These are phyloP conservation scores for Pterocles orientalis DNA, from an alignment of 2,113 vertebrate genomes.

Conservation along the genomic window DNA sequence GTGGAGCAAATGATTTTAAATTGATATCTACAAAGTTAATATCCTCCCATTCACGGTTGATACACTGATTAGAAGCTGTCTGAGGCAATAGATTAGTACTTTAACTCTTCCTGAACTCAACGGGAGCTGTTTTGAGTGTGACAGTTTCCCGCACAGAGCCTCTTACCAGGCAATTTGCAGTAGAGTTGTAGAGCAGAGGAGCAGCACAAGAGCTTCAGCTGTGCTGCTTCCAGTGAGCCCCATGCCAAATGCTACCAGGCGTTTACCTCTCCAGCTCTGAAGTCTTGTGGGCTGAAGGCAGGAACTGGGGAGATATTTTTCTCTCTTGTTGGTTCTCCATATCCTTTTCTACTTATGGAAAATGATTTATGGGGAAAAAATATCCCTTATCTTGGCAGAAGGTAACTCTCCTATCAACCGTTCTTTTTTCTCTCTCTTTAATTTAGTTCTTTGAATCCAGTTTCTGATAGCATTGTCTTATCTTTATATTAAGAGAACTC, in stretches of 20 bases:
- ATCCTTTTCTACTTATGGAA: background rate
- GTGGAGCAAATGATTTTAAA: background rate
- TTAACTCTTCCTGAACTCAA: background rate
- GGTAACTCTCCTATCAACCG: background rate
- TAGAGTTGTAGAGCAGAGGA: background rate
- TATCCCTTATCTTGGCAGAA: background rate
- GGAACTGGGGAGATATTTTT: fast-evolving
- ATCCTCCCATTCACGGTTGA: fast-evolving
- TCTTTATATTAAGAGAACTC: background rate
- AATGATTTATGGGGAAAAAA: background rate
- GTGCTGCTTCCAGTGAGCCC: background rate
- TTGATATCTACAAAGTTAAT: background rate
- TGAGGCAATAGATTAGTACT: background rate
- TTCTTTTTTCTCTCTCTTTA: background rate
- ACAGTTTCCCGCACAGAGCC: background rate
- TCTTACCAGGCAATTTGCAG: background rate
- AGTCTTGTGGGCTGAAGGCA: background rate
- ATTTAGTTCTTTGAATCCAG: background rate
- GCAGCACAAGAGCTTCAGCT: background rate
- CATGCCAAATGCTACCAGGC: fast-evolving
- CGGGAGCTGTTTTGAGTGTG: background rate
- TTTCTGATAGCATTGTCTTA: background rate
- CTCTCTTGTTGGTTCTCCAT: background rate
- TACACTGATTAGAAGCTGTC: background rate
- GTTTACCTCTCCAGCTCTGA: background rate